Evolutionary conservation across 2,797 vertebrate genomes (phyloP).

Genomic region (Iguana delicatissima): DNA sequence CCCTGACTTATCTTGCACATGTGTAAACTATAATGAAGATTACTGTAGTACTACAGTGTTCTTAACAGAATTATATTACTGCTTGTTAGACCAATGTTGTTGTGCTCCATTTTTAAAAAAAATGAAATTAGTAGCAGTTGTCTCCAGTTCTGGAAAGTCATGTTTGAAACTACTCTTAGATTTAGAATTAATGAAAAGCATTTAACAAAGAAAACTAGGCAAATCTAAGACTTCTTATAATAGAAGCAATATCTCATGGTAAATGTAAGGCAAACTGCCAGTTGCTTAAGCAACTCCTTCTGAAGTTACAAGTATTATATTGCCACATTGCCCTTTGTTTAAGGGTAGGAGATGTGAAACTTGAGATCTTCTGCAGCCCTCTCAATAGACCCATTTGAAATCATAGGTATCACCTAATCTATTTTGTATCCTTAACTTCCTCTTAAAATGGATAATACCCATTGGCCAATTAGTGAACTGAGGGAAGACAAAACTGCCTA

Average conservation of each 20-base stretch:
- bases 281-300: conserved; percentile 10
- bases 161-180: background rate
- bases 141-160: background rate
- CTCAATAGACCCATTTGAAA: background rate
- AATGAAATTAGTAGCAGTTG: background rate
- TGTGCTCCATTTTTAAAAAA: background rate
- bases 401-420: conserved; percentile 3
- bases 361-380: background rate
- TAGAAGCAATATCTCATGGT: background rate
- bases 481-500: background rate
- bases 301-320: conserved; percentile 13
- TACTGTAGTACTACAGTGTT: background rate
- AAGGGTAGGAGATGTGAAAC: conserved; percentile 4
- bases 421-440: conserved; percentile 17
- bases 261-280: conserved; percentile 1
- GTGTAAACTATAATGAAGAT: background rate
- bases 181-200: background rate
- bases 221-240: background rate
- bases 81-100: background rate
- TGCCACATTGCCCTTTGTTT: conserved; percentile 25
- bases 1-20: background rate
- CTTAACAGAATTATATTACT: background rate
- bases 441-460: background rate
- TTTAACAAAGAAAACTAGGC: background rate
- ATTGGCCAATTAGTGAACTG: background rate